These are phyloP conservation scores for Rhagonycha lutea DNA, from an alignment of 2,888 invertebrate genomes.

Conservation along the genomic window DNA sequence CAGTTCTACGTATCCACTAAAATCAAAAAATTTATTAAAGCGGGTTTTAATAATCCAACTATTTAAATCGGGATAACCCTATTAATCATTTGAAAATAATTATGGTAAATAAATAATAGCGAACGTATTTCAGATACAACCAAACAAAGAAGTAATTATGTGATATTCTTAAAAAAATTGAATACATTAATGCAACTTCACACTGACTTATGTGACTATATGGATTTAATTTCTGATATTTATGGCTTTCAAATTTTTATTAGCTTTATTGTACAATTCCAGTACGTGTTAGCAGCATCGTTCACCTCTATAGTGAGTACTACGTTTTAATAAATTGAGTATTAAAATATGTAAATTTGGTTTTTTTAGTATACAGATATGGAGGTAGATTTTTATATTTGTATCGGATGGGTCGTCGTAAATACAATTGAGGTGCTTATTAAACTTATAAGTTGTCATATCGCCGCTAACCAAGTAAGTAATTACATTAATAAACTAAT, in stretches of 20 bases:
- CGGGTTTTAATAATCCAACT: no score
- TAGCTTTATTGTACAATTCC: conserved; percentile 1
- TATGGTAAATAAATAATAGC: neutral
- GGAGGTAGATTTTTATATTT: neutral
- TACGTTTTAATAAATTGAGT: neutral
- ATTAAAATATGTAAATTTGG: neutral
- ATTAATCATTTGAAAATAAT: neutral
- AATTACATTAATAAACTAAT: neutral
- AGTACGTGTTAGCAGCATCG: neutral
- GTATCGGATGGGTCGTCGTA: neutral
- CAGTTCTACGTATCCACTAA: no score
- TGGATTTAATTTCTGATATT: neutral
- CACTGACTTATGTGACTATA: neutral
- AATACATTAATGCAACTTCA: neutral
- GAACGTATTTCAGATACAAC: neutral
- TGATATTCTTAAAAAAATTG: neutral
- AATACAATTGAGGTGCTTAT: neutral
- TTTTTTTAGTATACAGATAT: neutral
- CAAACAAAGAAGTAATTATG: neutral
- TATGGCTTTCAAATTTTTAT: conserved; percentile 8
- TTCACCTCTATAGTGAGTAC: neutral
- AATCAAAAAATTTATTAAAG: no score
- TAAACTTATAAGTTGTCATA: conserved; percentile 3
- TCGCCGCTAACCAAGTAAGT: conserved; percentile 9
- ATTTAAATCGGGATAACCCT: no score